Evolutionary conservation across 2,113 vertebrate species (phyloP), one percentile per base, ranked within the genome.

Genomic region (Epinephelus cyanopodus): DNA sequence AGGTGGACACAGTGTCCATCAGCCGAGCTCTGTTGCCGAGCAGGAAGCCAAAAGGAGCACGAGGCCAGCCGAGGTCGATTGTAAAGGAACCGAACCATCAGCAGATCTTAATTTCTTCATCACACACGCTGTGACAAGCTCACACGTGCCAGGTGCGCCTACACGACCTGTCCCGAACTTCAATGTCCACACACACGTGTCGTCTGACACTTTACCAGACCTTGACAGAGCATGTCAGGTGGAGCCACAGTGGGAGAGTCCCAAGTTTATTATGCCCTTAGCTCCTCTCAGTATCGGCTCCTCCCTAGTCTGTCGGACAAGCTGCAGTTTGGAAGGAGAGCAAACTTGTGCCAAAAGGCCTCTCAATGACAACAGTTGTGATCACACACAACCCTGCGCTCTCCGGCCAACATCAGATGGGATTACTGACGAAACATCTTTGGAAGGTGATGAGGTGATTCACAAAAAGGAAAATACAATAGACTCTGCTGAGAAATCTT

Each of bases 211-310:
- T 64, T 67, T 73, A 21, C 42, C 29, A 27, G 87, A 85, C 53
- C 52, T 85, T 75, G 83, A 88, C 11, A 18, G 81, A 78, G 72
- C 57, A 27, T 0, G 56, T 75, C 84, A 89, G 75, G 79, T 77
- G 60, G 83, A 60, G 65, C 71, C 63, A 47, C 86, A 54, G 78
- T 25, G 39, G 64, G 74, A 23, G 27, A 64, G 79, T 84, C 81
- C 81, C 10, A 62, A 82, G 64, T 92, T 91, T 92, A 90, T 94
- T 89, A 90, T 92, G 86, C 93, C 93, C 23, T 83, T 92, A 89
- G 92, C 87, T 64, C 91, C 94, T 27, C 74, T 92, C 12, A 72
- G 58, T 25, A 67, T 83, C 50, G 56, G 82, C 74, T 85, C 74
- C 25, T 78, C 85, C 74, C 80, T 83, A 37, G 21, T 79, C 42